These are phyloP conservation scores for Dipodomys stephensi DNA, from an alignment of 2,113 vertebrate genomes.

Conservation along the genomic window DNA sequence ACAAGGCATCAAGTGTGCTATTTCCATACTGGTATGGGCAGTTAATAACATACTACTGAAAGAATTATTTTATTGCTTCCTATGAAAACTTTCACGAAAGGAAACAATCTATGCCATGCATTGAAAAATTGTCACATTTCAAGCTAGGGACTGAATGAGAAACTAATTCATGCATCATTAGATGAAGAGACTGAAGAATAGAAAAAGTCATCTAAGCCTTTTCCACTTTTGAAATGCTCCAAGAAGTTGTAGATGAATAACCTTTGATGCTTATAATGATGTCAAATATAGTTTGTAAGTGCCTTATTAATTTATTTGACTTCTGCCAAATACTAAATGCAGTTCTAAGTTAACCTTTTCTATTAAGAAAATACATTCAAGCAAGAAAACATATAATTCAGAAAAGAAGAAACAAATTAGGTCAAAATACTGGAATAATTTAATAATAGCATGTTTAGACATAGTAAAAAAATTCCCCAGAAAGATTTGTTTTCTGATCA, in stretches of 20 bases:
- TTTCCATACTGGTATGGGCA: background rate
- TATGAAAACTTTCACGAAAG: background rate
- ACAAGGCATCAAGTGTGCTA: background rate
- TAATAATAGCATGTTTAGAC: slow-evolving; percentile 35
- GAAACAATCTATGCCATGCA: background rate
- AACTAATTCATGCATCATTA: slow-evolving; percentile 13
- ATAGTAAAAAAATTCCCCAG: slow-evolving; percentile 65
- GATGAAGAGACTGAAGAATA: slow-evolving; percentile 44
- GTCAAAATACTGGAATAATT: slow-evolving; percentile 53
- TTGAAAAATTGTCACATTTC: background rate
- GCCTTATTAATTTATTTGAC: slow-evolving; percentile 64
- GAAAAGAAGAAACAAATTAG: slow-evolving; percentile 28
- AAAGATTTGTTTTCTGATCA: slow-evolving; percentile 20
- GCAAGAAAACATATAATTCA: slow-evolving; percentile 51
- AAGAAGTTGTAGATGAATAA: slow-evolving; percentile 58
- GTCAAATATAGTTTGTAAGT: slow-evolving; percentile 36
- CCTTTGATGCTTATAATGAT: slow-evolving; percentile 67
- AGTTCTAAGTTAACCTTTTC: slow-evolving; percentile 61
- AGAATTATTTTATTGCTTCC: background rate
- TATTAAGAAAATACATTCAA: slow-evolving; percentile 65
- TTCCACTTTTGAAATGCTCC: slow-evolving; percentile 52
- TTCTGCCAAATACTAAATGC: slow-evolving; percentile 56
- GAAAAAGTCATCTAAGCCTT: slow-evolving; percentile 16
- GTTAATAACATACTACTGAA: background rate
- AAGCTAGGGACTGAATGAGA: background rate